Evolutionary conservation across 2,888 invertebrate species (phyloP).

Genomic region (Tyria jacobaeae): DNA sequence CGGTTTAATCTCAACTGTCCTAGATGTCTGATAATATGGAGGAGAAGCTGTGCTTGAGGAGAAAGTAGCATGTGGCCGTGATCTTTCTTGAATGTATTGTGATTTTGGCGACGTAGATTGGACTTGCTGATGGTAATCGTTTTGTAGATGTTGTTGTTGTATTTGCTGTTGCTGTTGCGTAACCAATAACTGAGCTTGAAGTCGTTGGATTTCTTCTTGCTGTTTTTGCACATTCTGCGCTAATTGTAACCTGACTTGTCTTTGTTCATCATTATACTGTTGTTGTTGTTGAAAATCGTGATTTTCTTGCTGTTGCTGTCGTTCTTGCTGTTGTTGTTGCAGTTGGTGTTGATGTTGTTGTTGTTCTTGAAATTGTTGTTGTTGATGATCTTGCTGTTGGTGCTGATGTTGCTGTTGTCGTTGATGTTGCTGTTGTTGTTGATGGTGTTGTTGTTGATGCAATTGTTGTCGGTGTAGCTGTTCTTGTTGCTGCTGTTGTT

Average conservation of each 20-base stretch:
- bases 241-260: constrained; percentile 75
- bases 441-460: constrained; percentile 55
- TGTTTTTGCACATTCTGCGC: constrained; percentile 83
- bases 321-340: constrained; percentile 55
- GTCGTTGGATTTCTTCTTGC: constrained; percentile 83
- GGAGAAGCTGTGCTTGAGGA: constrained; percentile 69
- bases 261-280: constrained; percentile 75
- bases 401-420: constrained; percentile 44
- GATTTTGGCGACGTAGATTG: constrained; percentile 71
- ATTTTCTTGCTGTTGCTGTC: constrained; percentile 56
- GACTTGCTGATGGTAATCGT: constrained; percentile 64
- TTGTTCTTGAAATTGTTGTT: constrained; percentile 42
- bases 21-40: constrained; percentile 75
- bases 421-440: constrained; percentile 42
- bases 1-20: constrained; percentile 81
- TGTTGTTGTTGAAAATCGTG: constrained; percentile 68
- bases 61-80: constrained; percentile 66
- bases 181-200: constrained; percentile 74
- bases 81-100: constrained; percentile 77
- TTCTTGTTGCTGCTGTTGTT: constrained; percentile 47
- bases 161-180: constrained; percentile 77
- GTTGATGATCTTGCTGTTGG: constrained; percentile 14
- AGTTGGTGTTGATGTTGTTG: constrained; percentile 62
- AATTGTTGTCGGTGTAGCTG: constrained; percentile 65
- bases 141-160: constrained; percentile 54